phyloP scores from a whole-genome alignment of 2,888 invertebrate genomes.

The Flexamia atlantica region DNA sequence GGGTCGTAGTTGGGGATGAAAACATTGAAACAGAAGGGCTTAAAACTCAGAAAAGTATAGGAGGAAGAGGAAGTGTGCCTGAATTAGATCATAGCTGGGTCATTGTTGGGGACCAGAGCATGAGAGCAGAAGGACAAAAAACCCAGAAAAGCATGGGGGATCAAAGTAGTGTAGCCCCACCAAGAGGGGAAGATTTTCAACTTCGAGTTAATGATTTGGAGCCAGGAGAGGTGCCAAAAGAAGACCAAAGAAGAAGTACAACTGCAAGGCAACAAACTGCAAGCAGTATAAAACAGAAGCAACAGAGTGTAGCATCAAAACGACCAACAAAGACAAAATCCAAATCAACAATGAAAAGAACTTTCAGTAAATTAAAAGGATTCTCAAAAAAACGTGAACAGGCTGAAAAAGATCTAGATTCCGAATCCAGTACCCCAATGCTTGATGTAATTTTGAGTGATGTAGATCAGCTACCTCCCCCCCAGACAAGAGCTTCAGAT shows the following conservation, averaged over 20 bases:
- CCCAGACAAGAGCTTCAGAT: neutral
- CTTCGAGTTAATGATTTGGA: neutral
- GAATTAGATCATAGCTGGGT: neutral
- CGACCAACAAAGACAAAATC: neutral
- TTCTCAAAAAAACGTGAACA: neutral
- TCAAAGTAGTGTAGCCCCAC: neutral
- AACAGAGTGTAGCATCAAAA: neutral
- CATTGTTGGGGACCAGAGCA: neutral
- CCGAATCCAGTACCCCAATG: neutral
- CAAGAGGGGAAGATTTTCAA: neutral
- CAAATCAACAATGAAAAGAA: neutral
- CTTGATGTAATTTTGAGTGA: neutral
- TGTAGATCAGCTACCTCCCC: neutral
- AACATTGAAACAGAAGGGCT: neutral
- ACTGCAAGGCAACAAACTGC: neutral
- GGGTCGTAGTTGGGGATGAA: neutral
- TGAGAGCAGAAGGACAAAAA: neutral
- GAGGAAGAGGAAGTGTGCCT: neutral
- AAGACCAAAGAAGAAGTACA: neutral
- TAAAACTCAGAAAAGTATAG: neutral
- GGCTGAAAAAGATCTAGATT: neutral
- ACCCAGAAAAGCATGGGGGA: neutral
- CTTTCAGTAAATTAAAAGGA: neutral
- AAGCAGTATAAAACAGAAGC: neutral
- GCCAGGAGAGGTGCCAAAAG: neutral